Base-by-base conservation (phyloP, 2,888 invertebrate species). In the Atherix ibis region DNA sequence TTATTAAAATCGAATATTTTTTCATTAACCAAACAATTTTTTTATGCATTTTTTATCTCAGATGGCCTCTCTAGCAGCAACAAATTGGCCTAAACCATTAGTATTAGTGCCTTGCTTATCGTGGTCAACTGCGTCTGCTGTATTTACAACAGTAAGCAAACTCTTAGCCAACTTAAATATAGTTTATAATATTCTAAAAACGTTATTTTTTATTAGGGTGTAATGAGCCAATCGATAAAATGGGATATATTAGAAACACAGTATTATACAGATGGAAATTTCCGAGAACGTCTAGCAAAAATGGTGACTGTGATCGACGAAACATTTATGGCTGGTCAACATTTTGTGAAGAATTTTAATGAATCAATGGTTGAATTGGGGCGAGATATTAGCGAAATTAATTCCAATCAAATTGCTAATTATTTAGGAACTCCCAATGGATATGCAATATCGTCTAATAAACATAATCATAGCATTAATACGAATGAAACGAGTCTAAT, bases 21-120 rank as follows among this genome's bases (percentile, higher is more conserved):
- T 26, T 26, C n/a, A 26, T 26, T 2, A 9, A 26, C 12, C 5
- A 10, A 13, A 9, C 9, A 10, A 13, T 9, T 17, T 31, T 31
- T 18, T 18, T 15, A 6, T 28, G 9, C 18, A 9, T 18, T 12
- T 9, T 30, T 2, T 36, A 47, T 49, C 53, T 32, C 62, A 95
- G 91, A 98, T 95, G 95, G 95, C 97, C 42, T 92, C 92, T 5
- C 66, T 98, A 46, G 92, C 95, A 43, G 95, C 94, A 10, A 83
- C 89, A 9, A 92, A 83, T 62, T 94, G 92, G 87, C 85, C 85
- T 16, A 84, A 91, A 53, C 97, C 97, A 5, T 63, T 97, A 44
- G 82, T 88, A 4, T 64, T 97, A 38, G 81, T 95, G 14, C 97
- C 98, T 28, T 97, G 95, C 54, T 67, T 98, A 19, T 94, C 95